phyloP scores from a whole-genome alignment of 2,797 vertebrate species.

The Xerus rutilus region DNA sequence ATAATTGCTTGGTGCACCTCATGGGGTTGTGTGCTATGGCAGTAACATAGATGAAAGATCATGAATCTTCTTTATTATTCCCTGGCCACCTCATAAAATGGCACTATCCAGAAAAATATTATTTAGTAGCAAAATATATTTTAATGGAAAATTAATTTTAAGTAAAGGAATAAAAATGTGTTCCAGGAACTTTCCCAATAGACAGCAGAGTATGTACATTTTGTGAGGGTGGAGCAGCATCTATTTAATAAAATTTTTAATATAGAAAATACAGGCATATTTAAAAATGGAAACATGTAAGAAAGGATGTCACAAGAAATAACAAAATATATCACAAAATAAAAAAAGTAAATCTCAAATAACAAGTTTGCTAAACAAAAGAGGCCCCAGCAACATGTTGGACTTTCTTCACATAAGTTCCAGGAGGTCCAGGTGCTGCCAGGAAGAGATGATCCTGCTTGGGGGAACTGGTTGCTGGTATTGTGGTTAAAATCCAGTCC shows the following conservation, averaged over 20 bases:
- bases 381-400: constrained; percentile 80
- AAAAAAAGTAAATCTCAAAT: constrained; percentile 84
- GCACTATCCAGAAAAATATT: constrained; percentile 72
- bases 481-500: constrained; percentile 91
- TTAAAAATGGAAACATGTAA: constrained; percentile 91
- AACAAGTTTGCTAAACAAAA: constrained; percentile 38
- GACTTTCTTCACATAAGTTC: constrained; percentile 84
- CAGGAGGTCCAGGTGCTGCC: constrained; percentile 70
- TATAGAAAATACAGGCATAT: constrained; percentile 98
- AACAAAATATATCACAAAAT: constrained; percentile 85
- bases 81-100: constrained; percentile 70
- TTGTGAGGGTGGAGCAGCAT: constrained; percentile 87
- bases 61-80: constrained; percentile 25
- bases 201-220: constrained; percentile 84
- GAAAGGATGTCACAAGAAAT: constrained; percentile 87
- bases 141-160: constrained; percentile 82
- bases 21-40: background rate
- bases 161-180: constrained; percentile 81
- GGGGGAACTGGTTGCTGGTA: constrained; percentile 68
- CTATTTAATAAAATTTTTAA: constrained; percentile 88
- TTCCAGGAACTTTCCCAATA: constrained; percentile 73
- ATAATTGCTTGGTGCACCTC: background rate
- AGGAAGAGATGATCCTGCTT: constrained; percentile 84
- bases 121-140: constrained; percentile 82
- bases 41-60: background rate